These are phyloP conservation scores for Trachemys scripta DNA, from an alignment of 2,113 vertebrate genomes.

Conservation along the genomic window DNA sequence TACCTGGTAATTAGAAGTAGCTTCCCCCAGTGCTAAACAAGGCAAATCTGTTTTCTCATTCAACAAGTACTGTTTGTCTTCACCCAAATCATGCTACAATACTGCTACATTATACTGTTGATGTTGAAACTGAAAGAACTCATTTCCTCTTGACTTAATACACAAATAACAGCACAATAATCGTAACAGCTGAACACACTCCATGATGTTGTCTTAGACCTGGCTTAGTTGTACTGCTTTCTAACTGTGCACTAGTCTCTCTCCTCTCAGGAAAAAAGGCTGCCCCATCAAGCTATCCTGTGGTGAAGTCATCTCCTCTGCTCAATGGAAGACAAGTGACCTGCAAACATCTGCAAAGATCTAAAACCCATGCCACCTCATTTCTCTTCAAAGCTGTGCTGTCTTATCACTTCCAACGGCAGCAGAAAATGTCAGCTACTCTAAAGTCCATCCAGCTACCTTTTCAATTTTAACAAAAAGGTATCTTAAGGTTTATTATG, in stretches of 20 bases:
- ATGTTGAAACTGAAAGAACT: neutral
- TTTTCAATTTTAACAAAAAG: neutral
- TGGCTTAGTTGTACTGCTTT: neutral
- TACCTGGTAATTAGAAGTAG: fast-evolving
- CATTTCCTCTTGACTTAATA: neutral
- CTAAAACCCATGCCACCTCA: too few species aligned
- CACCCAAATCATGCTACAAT: fast-evolving
- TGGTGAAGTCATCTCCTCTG: neutral
- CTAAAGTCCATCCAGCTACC: neutral
- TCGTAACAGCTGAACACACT: neutral
- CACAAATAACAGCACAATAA: neutral
- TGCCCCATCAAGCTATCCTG: neutral
- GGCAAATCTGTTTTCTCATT: fast-evolving
- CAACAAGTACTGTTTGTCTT: neutral
- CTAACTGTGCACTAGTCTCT: fast-evolving
- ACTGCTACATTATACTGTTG: neutral
- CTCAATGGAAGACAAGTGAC: fast-evolving
- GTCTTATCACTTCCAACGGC: neutral
- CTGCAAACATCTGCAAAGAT: neutral
- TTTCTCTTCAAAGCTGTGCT: too few species aligned
- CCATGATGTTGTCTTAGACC: neutral
- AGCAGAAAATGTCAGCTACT: fast-evolving
- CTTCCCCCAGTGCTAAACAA: neutral
- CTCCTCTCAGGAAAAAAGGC: neutral
- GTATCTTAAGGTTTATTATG: neutral